phyloP scores from a whole-genome alignment of 2,113 vertebrate species.

The Capreolus pygargus region DNA sequence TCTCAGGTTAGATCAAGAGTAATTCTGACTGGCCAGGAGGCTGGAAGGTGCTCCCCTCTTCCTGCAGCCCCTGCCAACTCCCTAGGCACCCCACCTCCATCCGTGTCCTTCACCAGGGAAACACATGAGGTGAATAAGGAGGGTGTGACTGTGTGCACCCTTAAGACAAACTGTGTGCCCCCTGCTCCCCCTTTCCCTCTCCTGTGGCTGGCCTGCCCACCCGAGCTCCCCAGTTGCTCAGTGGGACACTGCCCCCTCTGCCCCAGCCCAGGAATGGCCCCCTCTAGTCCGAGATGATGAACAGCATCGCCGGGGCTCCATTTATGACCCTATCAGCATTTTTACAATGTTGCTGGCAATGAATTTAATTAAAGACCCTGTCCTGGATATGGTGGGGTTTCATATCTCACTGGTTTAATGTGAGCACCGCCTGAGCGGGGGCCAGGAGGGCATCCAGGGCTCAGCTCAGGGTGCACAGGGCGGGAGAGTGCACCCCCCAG shows the following conservation, averaged over 20 bases:
- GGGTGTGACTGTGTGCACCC: fast-evolving
- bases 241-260: neutral
- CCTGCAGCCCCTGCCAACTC: fast-evolving
- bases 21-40: neutral
- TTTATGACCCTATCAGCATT: conserved; percentile 87
- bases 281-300: conserved; percentile 69
- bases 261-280: neutral
- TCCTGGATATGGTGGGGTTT: conserved; percentile 78
- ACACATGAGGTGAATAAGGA: neutral
- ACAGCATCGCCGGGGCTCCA: conserved; percentile 56
- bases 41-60: neutral
- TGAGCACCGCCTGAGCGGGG: neutral
- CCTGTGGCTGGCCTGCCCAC: neutral
- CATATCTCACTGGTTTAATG: conserved; percentile 83
- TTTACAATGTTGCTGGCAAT: conserved; percentile 84
- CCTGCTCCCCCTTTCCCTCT: neutral
- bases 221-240: neutral
- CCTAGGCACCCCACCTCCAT: neutral
- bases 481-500: too few relatives aligned
- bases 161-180: neutral
- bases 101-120: neutral
- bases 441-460: neutral
- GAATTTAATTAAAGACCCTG: conserved; percentile 88
- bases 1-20: neutral
- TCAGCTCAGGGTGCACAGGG: neutral